Evolutionary conservation across 2,797 vertebrate genomes (phyloP).

Genomic region (Sebastes vulpes): DNA sequence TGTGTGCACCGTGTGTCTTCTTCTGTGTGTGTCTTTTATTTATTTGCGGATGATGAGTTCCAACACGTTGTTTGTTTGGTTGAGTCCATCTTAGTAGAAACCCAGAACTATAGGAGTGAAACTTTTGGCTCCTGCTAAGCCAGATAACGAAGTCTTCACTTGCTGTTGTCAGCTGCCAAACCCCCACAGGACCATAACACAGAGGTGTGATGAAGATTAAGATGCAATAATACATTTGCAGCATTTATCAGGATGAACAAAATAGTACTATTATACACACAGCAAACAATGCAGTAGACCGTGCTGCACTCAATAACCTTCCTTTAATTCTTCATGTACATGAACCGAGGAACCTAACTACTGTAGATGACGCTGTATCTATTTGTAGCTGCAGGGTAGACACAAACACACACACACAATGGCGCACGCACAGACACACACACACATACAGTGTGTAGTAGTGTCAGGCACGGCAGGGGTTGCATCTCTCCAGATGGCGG

Average conservation of each 20-base stretch:
- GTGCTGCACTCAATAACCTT: constrained; percentile 21
- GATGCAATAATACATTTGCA: background rate
- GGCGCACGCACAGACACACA: constrained; percentile 16
- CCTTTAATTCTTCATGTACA: constrained; percentile 45
- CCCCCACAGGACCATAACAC: constrained; percentile 2
- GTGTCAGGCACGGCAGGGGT: constrained; percentile 61
- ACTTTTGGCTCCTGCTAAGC: constrained; percentile 37
- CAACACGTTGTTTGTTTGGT: constrained; percentile 52
- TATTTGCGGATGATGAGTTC: constrained; percentile 44
- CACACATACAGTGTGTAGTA: constrained; percentile 55
- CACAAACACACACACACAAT: constrained; percentile 56
- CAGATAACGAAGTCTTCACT: constrained; percentile 49
- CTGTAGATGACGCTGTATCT: constrained; percentile 69
- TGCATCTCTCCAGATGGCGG: constrained; percentile 80
- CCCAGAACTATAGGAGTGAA: constrained; percentile 1
- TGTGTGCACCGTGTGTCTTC: constrained; percentile 10
- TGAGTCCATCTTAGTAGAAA: constrained; percentile 50
- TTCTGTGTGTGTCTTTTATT: constrained; percentile 34
- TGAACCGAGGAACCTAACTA: constrained; percentile 60
- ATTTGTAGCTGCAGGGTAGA: constrained; percentile 69
- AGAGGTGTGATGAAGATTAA: background rate
- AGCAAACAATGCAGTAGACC: background rate
- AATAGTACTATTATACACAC: background rate
- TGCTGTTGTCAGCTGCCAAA: constrained; percentile 37
- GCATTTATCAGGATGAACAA: background rate